These are phyloP conservation scores for Halocaridina rubra DNA, from an alignment of 2,888 invertebrate genomes.

Conservation along the genomic window DNA sequence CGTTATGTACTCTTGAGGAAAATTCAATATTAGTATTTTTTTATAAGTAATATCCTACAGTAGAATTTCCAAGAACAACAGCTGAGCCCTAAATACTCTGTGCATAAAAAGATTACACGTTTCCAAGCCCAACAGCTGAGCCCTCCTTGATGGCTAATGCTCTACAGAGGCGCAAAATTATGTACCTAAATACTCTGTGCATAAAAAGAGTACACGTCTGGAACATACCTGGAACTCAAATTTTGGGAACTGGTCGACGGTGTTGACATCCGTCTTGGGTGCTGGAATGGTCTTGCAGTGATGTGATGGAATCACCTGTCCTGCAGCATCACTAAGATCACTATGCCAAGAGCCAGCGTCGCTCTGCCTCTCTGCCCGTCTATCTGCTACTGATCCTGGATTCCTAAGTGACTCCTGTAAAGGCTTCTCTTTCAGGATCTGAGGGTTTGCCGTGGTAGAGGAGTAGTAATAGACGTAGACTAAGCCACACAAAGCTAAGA, in stretches of 20 bases:
- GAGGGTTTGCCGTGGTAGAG: slow-evolving; percentile 15
- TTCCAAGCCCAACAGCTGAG: no score
- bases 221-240: slow-evolving; percentile 65
- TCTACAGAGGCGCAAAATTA: no score
- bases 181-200: no score
- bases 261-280: slow-evolving; percentile 65
- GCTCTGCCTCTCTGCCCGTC: slow-evolving; percentile 43
- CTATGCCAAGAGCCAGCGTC: neutral
- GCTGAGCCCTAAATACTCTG: no score
- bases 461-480: slow-evolving; percentile 59
- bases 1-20: no score
- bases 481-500: slow-evolving; percentile 38
- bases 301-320: slow-evolving; percentile 46
- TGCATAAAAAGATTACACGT: no score
- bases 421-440: slow-evolving; percentile 29
- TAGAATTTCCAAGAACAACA: no score
- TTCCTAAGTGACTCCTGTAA: neutral
- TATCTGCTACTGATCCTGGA: neutral
- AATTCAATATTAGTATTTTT: no score
- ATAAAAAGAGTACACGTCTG: no score
- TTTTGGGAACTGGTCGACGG: slow-evolving; percentile 65
- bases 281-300: slow-evolving; percentile 46
- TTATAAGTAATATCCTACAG: no score
- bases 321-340: slow-evolving; percentile 16
- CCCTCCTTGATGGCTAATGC: no score